A percentile compares a stretch with the other conserved stretches of the same genome.
Evolutionary conservation across 2,113 vertebrate species (phyloP).

Genomic region (Siniperca chuatsi): DNA sequence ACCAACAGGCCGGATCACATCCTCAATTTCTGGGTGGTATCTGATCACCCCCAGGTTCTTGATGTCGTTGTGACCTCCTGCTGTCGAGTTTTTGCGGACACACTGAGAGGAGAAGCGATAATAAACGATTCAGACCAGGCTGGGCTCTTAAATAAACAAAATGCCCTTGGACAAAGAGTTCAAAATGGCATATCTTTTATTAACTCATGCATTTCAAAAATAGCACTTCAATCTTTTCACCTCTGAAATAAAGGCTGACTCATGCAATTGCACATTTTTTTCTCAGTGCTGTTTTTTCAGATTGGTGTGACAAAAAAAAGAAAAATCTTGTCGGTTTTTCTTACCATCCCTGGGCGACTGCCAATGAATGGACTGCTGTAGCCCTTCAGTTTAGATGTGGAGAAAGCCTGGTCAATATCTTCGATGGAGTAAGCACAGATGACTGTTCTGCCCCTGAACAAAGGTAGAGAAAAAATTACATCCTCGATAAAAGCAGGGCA

Average conservation of each 20-base stretch:
- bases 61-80: slow-evolving; percentile 67
- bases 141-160: slow-evolving; percentile 11
- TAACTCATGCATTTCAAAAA: slow-evolving; percentile 11
- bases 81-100: slow-evolving; percentile 71
- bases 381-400: slow-evolving; percentile 84
- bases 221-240: slow-evolving; percentile 6
- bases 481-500: not conserved
- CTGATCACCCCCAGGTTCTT: slow-evolving; percentile 82
- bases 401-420: slow-evolving; percentile 84
- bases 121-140: not conserved
- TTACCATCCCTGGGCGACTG: slow-evolving; percentile 83
- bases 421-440: slow-evolving; percentile 87
- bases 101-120: slow-evolving; percentile 72
- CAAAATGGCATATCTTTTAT: slow-evolving; percentile 33
- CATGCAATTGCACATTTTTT: not conserved
- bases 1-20: slow-evolving; percentile 81
- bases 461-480: slow-evolving; percentile 33
- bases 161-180: slow-evolving; percentile 21
- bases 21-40: slow-evolving; percentile 86
- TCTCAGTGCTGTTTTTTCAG: not conserved
- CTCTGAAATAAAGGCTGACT: slow-evolving; percentile 24
- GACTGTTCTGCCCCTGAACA: slow-evolving; percentile 83
- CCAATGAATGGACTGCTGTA: slow-evolving; percentile 77
- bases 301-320: not conserved
- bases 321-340: not conserved